Evolutionary conservation across 2,797 vertebrate species (phyloP).

Genomic region (Muscicapa striata): DNA sequence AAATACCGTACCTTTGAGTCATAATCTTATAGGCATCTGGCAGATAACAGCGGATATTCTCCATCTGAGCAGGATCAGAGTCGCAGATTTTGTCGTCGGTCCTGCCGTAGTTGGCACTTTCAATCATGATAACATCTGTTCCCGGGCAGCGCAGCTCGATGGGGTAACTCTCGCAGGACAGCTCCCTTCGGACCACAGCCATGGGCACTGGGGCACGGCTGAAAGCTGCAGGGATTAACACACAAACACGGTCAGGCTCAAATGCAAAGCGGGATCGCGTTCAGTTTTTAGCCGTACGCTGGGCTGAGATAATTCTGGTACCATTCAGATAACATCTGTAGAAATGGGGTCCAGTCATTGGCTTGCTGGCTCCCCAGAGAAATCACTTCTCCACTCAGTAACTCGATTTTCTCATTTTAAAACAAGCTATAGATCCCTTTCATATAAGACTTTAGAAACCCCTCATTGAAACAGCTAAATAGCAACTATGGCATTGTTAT

Average conservation of each 20-base stretch:
- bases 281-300: background rate
- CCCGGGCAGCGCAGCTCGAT: conserved; percentile 98
- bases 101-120: conserved; percentile 98
- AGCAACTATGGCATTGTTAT: background rate
- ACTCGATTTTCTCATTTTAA: background rate
- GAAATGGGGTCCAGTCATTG: accelerated
- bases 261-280: accelerated
- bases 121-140: conserved; percentile 99
- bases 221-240: conserved; percentile 81
- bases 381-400: background rate
- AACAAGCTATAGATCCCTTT: background rate
- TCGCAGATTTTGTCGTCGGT: conserved; percentile 99
- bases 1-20: conserved; percentile 88
- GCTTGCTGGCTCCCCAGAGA: background rate
- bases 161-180: conserved; percentile 97
- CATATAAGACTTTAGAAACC: background rate
- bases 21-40: conserved; percentile 99
- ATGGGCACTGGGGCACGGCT: conserved; percentile 95
- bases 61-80: conserved; percentile 98
- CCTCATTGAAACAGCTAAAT: background rate
- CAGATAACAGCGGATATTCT: conserved; percentile 97
- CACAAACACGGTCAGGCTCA: background rate
- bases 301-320: background rate
- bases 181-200: conserved; percentile 96
- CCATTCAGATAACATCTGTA: background rate